Evolutionary conservation across 2,888 invertebrate species (phyloP), one percentile per base, ranked within the genome.

Genomic region (Unio pictorum): DNA sequence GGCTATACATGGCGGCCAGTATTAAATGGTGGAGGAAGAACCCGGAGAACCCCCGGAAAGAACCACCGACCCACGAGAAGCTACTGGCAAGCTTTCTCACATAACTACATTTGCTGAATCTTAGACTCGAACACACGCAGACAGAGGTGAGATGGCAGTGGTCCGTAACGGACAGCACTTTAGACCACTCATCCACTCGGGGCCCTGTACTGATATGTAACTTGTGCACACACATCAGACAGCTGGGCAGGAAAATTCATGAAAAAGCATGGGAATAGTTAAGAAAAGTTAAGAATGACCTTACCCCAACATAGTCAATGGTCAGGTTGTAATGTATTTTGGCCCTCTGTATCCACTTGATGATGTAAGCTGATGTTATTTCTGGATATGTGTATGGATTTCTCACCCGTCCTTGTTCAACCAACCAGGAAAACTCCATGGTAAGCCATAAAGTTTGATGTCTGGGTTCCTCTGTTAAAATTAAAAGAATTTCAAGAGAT

Each of bases 371-470:
- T 20, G 86, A 85, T 30, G 84, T 81, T 17, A 75, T 55, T 0
- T 72, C 62, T 3, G 77, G 78, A 59, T 83, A 77, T 2, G 64
- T 57, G 69, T 84, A 89, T 0, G 90, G 90, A 69, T 79, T 79
- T 55, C 18, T 74, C 78, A 11, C 83, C 85, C 34, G 80, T 77
- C 1, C 88, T 89, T 6, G 60, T 87, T 87, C 28, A 91, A 66
- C 90, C 90, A 91, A 8, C 89, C 88, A 15, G 91, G 91, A 72
- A 90, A 91, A 3, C 86, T 86, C 91, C 91, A 91, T 0, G 91
- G 88, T 15, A 91, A 73, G 30, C 87, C 89, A 74, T 89, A 90
- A 64, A 91, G 73, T 70, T 84, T 84, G 64, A 91, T 89, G 57
- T 84, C 77, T 20, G 90, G 90, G 75, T 91, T 91, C 66, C 90